These are phyloP conservation scores for Pachypeltis micranthus DNA, from an alignment of 1,140 invertebrate species.

Conservation along the genomic window DNA sequence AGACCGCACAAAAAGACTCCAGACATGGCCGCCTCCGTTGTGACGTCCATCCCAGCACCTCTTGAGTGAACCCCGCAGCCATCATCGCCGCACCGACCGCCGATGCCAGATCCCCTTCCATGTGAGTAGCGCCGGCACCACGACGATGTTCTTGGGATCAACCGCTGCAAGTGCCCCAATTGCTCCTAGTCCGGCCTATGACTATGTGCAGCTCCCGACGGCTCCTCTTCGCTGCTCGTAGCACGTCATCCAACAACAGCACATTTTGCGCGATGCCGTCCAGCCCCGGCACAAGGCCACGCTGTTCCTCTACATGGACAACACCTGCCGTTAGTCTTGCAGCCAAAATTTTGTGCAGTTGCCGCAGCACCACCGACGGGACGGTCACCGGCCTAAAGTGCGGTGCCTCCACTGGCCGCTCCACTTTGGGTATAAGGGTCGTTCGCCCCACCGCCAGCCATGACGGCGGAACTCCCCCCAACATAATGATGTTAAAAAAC, in stretches of 20 bases:
- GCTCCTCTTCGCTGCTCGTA: neutral
- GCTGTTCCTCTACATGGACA: neutral
- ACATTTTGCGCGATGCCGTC: neutral
- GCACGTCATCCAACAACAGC: neutral
- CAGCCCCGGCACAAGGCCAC: neutral
- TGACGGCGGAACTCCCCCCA: neutral
- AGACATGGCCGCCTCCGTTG: no score
- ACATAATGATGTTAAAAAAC: neutral
- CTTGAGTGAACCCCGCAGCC: no score
- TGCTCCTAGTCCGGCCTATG: no score
- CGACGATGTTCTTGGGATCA: no score
- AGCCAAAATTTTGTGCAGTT: neutral
- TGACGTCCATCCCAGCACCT: no score
- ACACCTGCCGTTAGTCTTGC: neutral
- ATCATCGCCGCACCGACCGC: no score
- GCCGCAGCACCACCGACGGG: neutral
- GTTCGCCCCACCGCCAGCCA: neutral
- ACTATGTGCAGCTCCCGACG: conserved; percentile 7
- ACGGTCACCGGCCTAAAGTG: neutral
- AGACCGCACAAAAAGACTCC: no score
- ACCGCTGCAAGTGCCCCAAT: no score
- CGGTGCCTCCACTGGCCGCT: neutral
- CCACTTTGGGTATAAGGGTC: neutral
- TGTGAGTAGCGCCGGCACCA: no score
- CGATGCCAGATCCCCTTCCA: no score